A percentile compares a stretch with the other conserved stretches of the same genome.
Conservation (phyloP, 2,888 invertebrate species). For the Cartodere bifasciata region DNA sequence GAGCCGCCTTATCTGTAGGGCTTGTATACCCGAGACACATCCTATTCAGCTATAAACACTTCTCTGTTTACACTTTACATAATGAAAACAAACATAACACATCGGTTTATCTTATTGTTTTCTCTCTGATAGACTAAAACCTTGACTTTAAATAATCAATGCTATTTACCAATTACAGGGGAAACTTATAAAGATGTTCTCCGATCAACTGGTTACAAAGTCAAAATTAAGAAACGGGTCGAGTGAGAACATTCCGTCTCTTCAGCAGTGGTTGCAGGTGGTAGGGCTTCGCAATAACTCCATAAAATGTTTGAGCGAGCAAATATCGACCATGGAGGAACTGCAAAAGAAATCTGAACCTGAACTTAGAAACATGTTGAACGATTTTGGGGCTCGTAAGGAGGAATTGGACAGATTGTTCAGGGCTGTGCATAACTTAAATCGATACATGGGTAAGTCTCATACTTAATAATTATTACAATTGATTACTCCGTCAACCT, state of each 20-base stretch:
- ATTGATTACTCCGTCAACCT: too few species aligned
- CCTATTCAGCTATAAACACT: too few species aligned
- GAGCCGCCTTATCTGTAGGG: too few species aligned
- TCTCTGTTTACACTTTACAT: too few species aligned
- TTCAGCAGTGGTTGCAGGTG: constrained; percentile 84
- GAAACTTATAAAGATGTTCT: constrained; percentile 87
- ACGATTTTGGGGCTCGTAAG: constrained; percentile 48
- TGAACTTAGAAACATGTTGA: constrained; percentile 62
- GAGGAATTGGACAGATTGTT: constrained; percentile 74
- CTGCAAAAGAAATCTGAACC: constrained; percentile 74
- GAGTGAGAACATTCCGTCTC: constrained; percentile 58
- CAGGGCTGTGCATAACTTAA: constrained; percentile 74
- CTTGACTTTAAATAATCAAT: too few species aligned
- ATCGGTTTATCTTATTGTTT: too few species aligned
- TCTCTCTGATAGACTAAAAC: too few species aligned
- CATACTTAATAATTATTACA: too few species aligned
- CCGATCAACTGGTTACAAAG: constrained; percentile 79
- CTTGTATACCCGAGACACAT: too few species aligned
- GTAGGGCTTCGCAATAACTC: constrained; percentile 69
- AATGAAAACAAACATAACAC: too few species aligned
- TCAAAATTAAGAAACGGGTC: constrained; percentile 55
- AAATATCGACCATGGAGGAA: constrained; percentile 62
- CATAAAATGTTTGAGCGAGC: constrained; percentile 59
- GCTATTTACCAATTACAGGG: constrained; percentile 45
- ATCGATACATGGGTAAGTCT: constrained; percentile 63